Percentiles rank a stretch among this genome's conserved stretches.
Evolutionary conservation across 2,113 vertebrate genomes (phyloP).

Genomic region (Poicephalus meyeri): DNA sequence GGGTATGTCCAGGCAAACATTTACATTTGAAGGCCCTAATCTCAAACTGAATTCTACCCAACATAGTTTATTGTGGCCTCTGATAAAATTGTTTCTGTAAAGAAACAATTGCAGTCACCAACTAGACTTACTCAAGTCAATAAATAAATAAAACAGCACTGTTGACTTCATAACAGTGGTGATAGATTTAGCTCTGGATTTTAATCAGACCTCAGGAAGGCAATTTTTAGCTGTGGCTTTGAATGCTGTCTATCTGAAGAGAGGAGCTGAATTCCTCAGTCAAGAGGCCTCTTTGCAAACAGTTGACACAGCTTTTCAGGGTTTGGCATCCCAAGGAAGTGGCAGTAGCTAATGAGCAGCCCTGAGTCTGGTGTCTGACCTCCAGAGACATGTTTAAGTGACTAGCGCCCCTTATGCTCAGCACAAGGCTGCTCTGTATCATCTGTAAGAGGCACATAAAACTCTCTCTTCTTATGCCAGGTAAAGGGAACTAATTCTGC

Average conservation of each 20-base stretch:
- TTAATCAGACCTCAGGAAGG: constrained; percentile 55
- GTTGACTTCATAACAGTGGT: not conserved
- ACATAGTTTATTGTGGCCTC: not conserved
- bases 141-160: not conserved
- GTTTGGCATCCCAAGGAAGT: constrained; percentile 24
- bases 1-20: not conserved
- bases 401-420: not conserved
- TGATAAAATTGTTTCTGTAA: not conserved
- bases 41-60: not conserved
- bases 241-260: constrained; percentile 4
- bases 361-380: not conserved
- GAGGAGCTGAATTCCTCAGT: constrained; percentile 48
- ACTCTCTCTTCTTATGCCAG: not conserved
- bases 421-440: not conserved
- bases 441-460: not conserved
- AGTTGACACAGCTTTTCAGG: constrained; percentile 12
- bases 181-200: constrained; percentile 44
- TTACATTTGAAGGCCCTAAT: not conserved
- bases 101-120: not conserved
- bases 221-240: constrained; percentile 62
- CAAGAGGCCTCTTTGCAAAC: constrained; percentile 47
- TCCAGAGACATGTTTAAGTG: not conserved
- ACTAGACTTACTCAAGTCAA: not conserved
- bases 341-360: constrained; percentile 14
- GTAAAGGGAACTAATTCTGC: not conserved